phyloP scores from a whole-genome alignment of 2,113 vertebrate species.

The Bubalus kerabau region DNA sequence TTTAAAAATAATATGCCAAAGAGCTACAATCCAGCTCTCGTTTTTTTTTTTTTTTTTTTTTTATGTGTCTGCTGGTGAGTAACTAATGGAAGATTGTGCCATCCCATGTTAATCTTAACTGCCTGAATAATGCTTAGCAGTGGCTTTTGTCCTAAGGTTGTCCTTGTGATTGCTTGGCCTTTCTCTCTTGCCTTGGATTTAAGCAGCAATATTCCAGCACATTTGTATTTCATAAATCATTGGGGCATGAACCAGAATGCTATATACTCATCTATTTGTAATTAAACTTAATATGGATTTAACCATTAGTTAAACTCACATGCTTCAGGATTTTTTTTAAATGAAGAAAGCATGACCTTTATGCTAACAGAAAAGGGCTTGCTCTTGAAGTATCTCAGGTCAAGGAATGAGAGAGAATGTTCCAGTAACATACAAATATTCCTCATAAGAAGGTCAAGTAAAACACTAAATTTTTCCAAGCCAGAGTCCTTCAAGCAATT shows the following conservation, averaged over 20 bases:
- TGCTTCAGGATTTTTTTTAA: background rate
- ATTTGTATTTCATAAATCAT: slow-evolving; percentile 30
- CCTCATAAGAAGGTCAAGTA: background rate
- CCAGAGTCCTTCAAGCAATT: background rate
- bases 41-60: slow-evolving; percentile 11
- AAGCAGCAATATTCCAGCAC: background rate
- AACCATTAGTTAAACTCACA: slow-evolving; percentile 32
- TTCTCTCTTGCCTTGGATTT: background rate
- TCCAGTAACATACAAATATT: background rate
- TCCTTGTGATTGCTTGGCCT: slow-evolving; percentile 29
- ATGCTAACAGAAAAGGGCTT: background rate
- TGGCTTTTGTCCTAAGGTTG: slow-evolving; percentile 25
- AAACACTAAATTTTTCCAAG: background rate
- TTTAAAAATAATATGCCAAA: slow-evolving; percentile 16
- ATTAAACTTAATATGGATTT: slow-evolving; percentile 57
- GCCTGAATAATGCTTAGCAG: slow-evolving; percentile 43
- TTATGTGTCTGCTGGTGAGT: slow-evolving; percentile 56
- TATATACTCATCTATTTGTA: slow-evolving; percentile 47
- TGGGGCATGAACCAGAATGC: slow-evolving; percentile 29
- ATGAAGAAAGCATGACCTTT: slow-evolving; percentile 31
- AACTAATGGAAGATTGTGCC: slow-evolving; percentile 44
- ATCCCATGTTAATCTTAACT: slow-evolving; percentile 55
- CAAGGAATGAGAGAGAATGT: background rate
- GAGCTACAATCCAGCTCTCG: slow-evolving; percentile 5
- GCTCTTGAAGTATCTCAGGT: background rate